Conservation (phyloP, 1,140 invertebrate species). For the Neodiprion fabricii region DNA sequence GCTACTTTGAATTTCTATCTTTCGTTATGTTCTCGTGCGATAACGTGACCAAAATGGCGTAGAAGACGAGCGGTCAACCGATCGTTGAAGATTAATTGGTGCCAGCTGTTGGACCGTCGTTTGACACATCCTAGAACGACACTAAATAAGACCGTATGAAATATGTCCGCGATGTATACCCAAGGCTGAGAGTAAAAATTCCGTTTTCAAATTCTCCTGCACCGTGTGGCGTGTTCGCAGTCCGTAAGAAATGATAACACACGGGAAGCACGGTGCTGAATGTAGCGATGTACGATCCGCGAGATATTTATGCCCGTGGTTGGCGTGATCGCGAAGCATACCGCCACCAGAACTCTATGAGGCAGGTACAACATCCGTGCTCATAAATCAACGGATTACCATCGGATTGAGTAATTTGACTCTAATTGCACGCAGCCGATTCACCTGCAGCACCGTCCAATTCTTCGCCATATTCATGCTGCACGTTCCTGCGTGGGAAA, state of each 20-base stretch:
- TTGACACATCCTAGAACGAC: too few species aligned
- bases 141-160: too few species aligned
- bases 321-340: slow-evolving; percentile 26
- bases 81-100: too few species aligned
- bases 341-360: background rate
- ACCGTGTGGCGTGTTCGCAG: slow-evolving; percentile 27
- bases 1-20: too few species aligned
- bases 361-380: background rate
- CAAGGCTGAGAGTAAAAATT: too few species aligned
- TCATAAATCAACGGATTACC: slow-evolving; percentile 30
- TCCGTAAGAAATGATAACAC: slow-evolving; percentile 43
- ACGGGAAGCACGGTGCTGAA: slow-evolving; percentile 12
- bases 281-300: slow-evolving; percentile 18
- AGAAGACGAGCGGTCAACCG: too few species aligned
- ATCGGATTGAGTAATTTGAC: slow-evolving; percentile 35
- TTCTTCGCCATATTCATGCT: too few species aligned
- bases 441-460: slow-evolving; percentile 9
- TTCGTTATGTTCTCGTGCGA: too few species aligned
- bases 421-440: slow-evolving; percentile 23
- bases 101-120: too few species aligned
- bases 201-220: too few species aligned
- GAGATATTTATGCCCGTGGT: slow-evolving; percentile 40
- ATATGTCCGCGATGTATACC: too few species aligned
- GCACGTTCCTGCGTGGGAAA: slow-evolving; percentile 8
- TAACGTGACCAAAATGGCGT: too few species aligned